Base-by-base conservation (phyloP, 35 echinoderm and acorn worm genomes). In the Ptychodera flava region DNA sequence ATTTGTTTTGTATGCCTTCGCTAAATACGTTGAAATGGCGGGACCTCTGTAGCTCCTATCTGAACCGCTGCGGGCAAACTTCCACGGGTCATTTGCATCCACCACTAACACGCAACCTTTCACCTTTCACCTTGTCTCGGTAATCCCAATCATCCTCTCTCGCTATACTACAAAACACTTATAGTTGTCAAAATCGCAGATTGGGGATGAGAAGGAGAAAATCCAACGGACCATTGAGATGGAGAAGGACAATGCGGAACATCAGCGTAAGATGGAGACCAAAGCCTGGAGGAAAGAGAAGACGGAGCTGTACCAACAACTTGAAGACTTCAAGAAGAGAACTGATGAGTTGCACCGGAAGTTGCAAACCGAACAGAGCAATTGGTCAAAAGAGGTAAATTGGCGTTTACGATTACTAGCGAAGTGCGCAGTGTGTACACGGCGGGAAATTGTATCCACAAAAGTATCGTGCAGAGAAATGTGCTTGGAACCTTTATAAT, bases 191-290 rank as follows among this genome's bases (percentile, higher is more conserved):
- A 31, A 36, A 38, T 81, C 87, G 30, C 32, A 94, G 92, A 90
- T 82, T 14, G 35, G 38, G 80, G 88, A 94, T 31, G 92, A 94
- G 29, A 80, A 82, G 16, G 89, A 90, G 32, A 78, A 88, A 31
- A 86, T 84, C 15, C 84, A 90, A 1, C 87, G 85, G 16, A 30
- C 76, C 1, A 78, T 78, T 38, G 89, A 38, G 32, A 32, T 94
- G 15, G 92, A 94, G 85, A 90, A 87, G 32, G 88, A 94, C 33
- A 90, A 85, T 37, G 33, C 89, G 0, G 85, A 91, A 37, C 36
- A 87, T 0, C 92, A 94, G 78, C 80, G 85, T 36, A 94, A 93
- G 45, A 94, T 94, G 92, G 92, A 94, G 77, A 82, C 84, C 0
- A 82, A 88, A 64, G 85, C 85, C 10, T 94, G 92, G 92, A 81